Conservation (phyloP, 1,140 invertebrate species). For the Pseudomyrmex concolor region DNA sequence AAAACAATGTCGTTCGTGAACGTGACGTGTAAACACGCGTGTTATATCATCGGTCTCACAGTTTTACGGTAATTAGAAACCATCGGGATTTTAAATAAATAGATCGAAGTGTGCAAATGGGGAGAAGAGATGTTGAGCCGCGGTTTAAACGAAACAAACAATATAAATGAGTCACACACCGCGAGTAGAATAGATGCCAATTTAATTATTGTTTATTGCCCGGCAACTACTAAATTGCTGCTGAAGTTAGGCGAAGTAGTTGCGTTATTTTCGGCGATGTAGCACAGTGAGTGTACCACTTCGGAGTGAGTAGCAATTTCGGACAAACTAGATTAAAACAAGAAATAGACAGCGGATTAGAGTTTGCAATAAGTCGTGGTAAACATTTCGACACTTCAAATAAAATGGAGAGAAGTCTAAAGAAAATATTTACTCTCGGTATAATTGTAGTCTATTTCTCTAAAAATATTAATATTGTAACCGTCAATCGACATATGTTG, state of each 20-base stretch:
- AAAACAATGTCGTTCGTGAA: slow-evolving; percentile 16
- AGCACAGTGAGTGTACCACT: background rate
- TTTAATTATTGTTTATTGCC: background rate
- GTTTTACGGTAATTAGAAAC: background rate
- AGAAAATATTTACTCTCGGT: no score
- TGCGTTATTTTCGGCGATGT: slow-evolving; percentile 6
- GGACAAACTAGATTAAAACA: background rate
- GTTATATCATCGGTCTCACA: background rate
- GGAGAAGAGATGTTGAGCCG: no score
- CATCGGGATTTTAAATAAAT: background rate
- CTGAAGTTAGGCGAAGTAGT: background rate
- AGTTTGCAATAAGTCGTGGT: background rate
- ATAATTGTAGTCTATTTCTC: no score
- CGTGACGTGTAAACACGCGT: background rate
- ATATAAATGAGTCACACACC: background rate
- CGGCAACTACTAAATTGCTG: background rate
- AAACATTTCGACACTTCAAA: no score
- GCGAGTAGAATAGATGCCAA: background rate
- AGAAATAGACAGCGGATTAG: background rate
- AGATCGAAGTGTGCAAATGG: no score
- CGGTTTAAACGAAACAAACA: background rate
- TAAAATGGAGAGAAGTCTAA: no score
- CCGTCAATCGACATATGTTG: background rate
- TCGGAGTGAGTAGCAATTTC: background rate
- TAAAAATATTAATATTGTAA: background rate